phyloP scores from a whole-genome alignment of 92 coral and sea anemone species.

The Porites divaricata region DNA sequence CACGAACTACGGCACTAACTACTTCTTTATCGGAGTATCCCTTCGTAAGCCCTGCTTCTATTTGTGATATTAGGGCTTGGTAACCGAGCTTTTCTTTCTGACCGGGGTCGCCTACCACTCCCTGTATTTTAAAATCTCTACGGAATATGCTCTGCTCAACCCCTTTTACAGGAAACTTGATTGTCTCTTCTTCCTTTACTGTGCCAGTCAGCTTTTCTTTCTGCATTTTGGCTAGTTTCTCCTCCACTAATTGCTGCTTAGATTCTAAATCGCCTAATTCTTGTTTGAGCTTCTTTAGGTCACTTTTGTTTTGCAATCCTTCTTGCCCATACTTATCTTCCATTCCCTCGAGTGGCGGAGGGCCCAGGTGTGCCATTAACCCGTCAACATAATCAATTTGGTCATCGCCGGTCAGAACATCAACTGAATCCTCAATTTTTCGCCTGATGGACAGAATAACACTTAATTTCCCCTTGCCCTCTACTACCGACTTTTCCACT shows the following conservation, averaged over 20 bases:
- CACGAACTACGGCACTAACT: constrained; percentile 56
- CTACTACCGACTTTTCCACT: constrained; percentile 17
- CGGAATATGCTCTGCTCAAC: constrained; percentile 44
- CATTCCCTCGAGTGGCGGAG: not conserved
- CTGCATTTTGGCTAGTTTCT: too few species aligned
- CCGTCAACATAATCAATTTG: constrained; percentile 19
- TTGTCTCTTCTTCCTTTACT: not conserved
- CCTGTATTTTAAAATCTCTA: constrained; percentile 60
- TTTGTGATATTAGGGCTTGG: constrained; percentile 63
- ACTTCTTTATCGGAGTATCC: constrained; percentile 57
- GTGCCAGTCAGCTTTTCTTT: too few species aligned
- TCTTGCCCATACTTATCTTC: not conserved
- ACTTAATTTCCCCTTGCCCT: constrained; percentile 26
- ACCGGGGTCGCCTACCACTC: constrained; percentile 68
- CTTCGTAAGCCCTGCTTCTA: constrained; percentile 59
- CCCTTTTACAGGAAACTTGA: constrained; percentile 36
- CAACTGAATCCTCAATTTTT: constrained; percentile 17
- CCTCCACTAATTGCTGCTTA: too few species aligned
- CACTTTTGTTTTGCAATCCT: constrained; percentile 1
- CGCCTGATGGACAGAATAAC: constrained; percentile 29
- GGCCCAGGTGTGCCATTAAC: constrained; percentile 5
- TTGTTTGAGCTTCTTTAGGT: not conserved
- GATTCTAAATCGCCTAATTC: not conserved
- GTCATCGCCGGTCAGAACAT: not conserved
- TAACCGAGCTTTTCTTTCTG: constrained; percentile 68